Evolutionary conservation across 2,888 invertebrate species (phyloP).

Genomic region (Erebia palarica): DNA sequence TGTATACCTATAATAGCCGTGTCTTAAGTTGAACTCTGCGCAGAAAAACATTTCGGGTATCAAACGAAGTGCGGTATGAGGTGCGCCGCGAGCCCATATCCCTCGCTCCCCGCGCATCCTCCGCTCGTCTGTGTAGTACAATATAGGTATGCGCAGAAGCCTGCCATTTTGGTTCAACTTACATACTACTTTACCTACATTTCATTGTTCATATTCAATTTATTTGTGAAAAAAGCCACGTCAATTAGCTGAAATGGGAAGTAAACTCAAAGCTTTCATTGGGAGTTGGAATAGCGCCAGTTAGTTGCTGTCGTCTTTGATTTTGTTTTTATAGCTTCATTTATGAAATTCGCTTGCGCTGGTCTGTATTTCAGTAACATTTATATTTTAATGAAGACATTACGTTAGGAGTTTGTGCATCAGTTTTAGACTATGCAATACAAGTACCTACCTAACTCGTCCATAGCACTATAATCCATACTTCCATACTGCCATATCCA

Average conservation of each 20-base stretch:
- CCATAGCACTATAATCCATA: too few species aligned
- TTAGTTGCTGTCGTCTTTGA: slow-evolving; percentile 16
- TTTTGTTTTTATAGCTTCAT: slow-evolving; percentile 23
- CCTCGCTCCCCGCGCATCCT: too few species aligned
- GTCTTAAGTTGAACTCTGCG: too few species aligned
- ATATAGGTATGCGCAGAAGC: too few species aligned
- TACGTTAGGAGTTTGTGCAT: neutral
- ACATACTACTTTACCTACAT: neutral
- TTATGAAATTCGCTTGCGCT: slow-evolving; percentile 8
- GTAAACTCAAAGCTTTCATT: slow-evolving; percentile 9
- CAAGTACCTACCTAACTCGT: too few species aligned
- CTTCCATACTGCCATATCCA: too few species aligned
- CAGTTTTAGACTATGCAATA: neutral
- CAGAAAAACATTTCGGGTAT: too few species aligned
- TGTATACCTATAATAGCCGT: neutral
- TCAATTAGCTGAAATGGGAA: slow-evolving; percentile 18
- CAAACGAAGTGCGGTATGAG: too few species aligned
- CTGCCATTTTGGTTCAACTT: too few species aligned
- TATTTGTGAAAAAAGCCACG: neutral
- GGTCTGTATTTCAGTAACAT: neutral
- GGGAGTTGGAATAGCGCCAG: slow-evolving; percentile 20
- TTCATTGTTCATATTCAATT: slow-evolving; percentile 1
- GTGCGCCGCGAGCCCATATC: too few species aligned
- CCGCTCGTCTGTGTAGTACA: too few species aligned
- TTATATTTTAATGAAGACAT: neutral